Evolutionary conservation across 2,888 invertebrate genomes (phyloP).

Genomic region (Hypsopygia costalis): DNA sequence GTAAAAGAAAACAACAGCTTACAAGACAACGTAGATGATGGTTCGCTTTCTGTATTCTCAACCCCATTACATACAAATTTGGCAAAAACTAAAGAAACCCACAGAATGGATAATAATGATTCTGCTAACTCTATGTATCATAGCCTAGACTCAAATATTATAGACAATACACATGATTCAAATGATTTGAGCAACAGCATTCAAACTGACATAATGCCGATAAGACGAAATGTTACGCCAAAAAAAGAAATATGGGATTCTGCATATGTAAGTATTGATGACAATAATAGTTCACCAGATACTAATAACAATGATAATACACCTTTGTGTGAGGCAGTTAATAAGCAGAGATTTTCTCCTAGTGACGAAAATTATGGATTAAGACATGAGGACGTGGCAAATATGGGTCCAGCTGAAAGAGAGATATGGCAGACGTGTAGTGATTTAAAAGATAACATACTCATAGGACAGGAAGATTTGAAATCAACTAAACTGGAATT

Average conservation of each 20-base stretch:
- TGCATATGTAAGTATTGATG: conserved; percentile 78
- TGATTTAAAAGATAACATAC: conserved; percentile 39
- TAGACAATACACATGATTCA: conserved; percentile 37
- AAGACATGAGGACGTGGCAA: conserved; percentile 39
- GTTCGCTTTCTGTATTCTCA: conserved; percentile 28
- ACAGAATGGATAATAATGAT: conserved; percentile 24
- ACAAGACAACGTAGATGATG: conserved; percentile 15
- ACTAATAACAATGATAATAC: conserved; percentile 57
- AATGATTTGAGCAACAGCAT: conserved; percentile 35
- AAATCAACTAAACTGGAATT: conserved; percentile 45
- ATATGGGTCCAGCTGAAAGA: conserved; percentile 71
- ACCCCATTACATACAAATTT: conserved; percentile 30
- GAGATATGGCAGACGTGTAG: conserved; percentile 64
- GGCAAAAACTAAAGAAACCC: conserved; percentile 16
- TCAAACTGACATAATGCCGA: conserved; percentile 29
- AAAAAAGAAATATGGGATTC: conserved; percentile 75
- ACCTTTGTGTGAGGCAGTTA: conserved; percentile 33
- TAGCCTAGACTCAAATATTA: conserved; percentile 48
- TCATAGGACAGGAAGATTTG: conserved; percentile 38
- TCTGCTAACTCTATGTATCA: conserved; percentile 43
- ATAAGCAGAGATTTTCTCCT: conserved; percentile 43
- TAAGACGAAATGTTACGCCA: conserved; percentile 41
- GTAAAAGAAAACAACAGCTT: conserved; percentile 10
- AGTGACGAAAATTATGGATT: conserved; percentile 31
- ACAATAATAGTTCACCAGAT: conserved; percentile 65